Evolutionary conservation across 2,888 invertebrate species (phyloP), one percentile per base, ranked within the genome.

Genomic region (Ypsolopha sequella): DNA sequence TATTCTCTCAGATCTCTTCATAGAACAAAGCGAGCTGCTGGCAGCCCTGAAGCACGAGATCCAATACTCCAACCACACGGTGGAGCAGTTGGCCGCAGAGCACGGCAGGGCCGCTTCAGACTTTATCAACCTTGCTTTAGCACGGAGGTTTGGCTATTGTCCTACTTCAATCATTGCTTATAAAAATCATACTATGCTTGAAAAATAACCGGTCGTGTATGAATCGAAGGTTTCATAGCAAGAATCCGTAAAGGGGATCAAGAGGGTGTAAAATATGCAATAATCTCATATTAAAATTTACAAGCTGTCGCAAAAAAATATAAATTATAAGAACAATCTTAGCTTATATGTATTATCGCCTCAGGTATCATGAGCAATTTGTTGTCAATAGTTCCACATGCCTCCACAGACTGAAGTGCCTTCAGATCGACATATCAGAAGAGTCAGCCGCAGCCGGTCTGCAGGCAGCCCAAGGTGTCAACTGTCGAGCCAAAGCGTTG

Each of bases 21-120:
- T 66, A 51, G 76, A 80, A 52, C 80, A 81, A 52, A 72, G 73
- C 56, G 53, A 57, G 1, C 55, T 76, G 39, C 60, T 81, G 45
- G 59, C 60, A 6, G 57, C 61, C 0, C 63, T 80, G 53, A 76
- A 76, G 54, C 67, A 68, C 43, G 75, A 77, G 39, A 60, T 79
- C 8, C 65, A 63, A 13, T 62, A 59, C 54, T 68, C 73, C 7
- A 69, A 64, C 50, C 46, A 55, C n/a, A 56, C 62, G 41, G 56
- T 70, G 34, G 67, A 69, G 53, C 61, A 64, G 53, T 62, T 64
- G 0, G 68, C 67, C 11, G 43, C 55, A 6, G 53, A 58, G 4
- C 66, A 71, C 49, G 61, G 57, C 48, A 60, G 68, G n/a, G 54
- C 70, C n/a, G 58, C 70, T 8, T 56, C 61, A 1, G 72, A 73